Percentiles rank a stretch among this genome's conserved stretches.
phyloP scores from a whole-genome alignment of 1,140 invertebrate species.

The Drosophila ambigua region DNA sequence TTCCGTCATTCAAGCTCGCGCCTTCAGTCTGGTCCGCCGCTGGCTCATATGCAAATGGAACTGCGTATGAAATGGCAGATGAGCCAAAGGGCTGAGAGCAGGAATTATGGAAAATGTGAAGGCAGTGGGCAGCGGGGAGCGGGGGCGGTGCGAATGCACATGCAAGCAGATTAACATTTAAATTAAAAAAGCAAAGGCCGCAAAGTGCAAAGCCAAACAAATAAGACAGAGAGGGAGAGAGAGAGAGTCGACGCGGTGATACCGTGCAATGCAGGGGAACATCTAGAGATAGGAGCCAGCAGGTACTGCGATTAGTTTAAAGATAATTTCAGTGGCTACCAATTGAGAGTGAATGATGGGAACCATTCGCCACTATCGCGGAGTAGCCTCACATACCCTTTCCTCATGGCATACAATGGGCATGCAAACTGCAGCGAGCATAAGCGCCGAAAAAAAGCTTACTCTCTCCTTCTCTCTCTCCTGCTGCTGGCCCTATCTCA shows the following conservation, averaged over 20 bases:
- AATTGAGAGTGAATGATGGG: too few relatives aligned
- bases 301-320: too few relatives aligned
- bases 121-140: background rate
- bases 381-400: too few relatives aligned
- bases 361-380: too few relatives aligned
- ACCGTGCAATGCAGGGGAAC: background rate
- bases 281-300: too few relatives aligned
- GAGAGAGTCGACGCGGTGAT: background rate
- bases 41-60: constrained; percentile 60
- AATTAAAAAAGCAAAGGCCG: constrained; percentile 64
- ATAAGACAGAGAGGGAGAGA: background rate
- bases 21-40: constrained; percentile 40
- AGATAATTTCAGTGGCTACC: too few relatives aligned
- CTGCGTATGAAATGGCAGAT: background rate
- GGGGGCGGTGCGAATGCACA: constrained; percentile 25
- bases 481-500: constrained; percentile 14
- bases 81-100: constrained; percentile 1
- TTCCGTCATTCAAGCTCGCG: constrained; percentile 50
- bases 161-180: constrained; percentile 72
- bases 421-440: too few relatives aligned
- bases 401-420: background rate
- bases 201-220: constrained; percentile 30
- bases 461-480: background rate
- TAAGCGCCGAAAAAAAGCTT: background rate
- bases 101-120: constrained; percentile 59